phyloP scores from a whole-genome alignment of 2,113 vertebrate species.

The Gallinago paraguaiae region DNA sequence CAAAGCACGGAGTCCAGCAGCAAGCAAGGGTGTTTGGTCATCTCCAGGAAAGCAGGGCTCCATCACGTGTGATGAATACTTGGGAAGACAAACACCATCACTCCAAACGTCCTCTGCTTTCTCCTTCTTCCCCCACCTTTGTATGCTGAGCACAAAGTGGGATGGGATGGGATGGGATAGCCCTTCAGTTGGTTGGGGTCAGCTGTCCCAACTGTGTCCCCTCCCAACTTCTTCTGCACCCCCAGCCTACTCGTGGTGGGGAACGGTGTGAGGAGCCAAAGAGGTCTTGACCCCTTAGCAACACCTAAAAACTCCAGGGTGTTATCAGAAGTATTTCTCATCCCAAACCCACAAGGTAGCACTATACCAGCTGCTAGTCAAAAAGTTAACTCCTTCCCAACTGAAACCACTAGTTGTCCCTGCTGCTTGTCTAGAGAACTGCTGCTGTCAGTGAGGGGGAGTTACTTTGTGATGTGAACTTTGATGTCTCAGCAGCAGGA shows the following conservation, averaged over 20 bases:
- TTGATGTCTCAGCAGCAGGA: not conserved
- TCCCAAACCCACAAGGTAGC: not conserved
- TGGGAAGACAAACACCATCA: not conserved
- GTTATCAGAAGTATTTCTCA: not conserved
- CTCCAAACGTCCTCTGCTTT: not conserved
- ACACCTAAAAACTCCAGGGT: not conserved
- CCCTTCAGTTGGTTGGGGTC: not conserved
- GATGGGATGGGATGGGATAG: not conserved
- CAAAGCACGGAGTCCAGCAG: not conserved
- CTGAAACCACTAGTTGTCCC: not conserved
- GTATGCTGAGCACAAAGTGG: not conserved
- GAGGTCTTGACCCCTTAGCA: not conserved
- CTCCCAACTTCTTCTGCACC: not conserved
- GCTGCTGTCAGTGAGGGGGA: not conserved
- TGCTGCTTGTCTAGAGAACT: not conserved
- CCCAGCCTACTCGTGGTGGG: not conserved
- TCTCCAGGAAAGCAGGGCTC: not conserved
- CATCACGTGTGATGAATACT: not conserved
- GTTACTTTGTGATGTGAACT: not conserved
- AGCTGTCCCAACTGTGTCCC: not conserved
- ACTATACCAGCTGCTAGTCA: not conserved
- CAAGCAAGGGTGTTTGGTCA: no score
- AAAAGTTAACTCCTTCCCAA: not conserved
- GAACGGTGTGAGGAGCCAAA: not conserved
- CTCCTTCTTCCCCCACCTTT: not conserved